Evolutionary conservation across 2,888 invertebrate genomes (phyloP), one percentile per base, ranked within the genome.

Genomic region (Tipula vernalis): DNA sequence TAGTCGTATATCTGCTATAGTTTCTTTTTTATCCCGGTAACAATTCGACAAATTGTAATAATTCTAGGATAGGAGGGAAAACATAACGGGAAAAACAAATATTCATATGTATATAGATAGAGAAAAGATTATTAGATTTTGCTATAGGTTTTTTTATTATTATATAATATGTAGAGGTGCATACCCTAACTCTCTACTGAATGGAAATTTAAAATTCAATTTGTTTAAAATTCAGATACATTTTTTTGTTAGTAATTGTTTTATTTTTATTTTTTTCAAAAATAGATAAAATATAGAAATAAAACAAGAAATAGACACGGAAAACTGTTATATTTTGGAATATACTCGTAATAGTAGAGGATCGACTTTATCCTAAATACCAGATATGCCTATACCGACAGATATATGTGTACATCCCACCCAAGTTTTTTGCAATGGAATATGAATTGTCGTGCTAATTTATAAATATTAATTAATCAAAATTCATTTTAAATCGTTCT

Each of bases 41-140:
- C 71, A 71, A 71, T 71, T 71, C 71, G 71, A 71, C 71, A 71
- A 71, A 71, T 71, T 71, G 71, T 71, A 71, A 71, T 71, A 71
- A 28, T 71, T 71, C 28, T 71, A 71, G 71, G 71, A 71, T 71
- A 71, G 71, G 28, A 28, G 71, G 71, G 10, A 28, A 28, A 28
- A 71, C 6, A 28, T 28, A 28, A n/a, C 57, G 57, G 57, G 57
- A 71, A 71, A 71, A 71, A 28, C 71, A 28, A 71, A 71, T 28
- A 71, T 71, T 10, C 71, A 71, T 71, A 28, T 71, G 13, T 71
- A 10, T 51, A 2, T 28, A 28, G 1, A 71, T 71, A 71, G 15
- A 57, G 51, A 57, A 57, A 57, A 57, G 51, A 57, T 57, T 57
- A 57, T 57, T 57, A 57, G 51, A 57, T 57, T 57, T 57, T 57